Evolutionary conservation across 2,113 vertebrate species (phyloP).

Genomic region (Arothron firmamentum): DNA sequence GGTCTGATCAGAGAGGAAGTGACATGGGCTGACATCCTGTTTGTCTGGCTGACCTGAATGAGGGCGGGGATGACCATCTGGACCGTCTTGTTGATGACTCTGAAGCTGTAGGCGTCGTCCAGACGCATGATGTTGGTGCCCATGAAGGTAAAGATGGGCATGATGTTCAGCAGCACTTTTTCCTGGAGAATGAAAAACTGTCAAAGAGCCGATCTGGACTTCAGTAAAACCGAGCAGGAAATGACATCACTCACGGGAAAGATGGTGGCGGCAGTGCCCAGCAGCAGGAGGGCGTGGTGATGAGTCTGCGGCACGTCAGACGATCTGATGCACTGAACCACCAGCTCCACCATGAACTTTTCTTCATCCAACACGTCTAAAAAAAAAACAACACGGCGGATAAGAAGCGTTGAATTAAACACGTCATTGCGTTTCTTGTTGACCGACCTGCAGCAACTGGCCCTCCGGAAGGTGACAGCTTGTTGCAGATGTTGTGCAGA

Average conservation of each 20-base stretch:
- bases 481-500: conserved; percentile 85
- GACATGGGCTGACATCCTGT: too few relatives aligned
- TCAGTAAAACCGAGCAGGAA: not conserved
- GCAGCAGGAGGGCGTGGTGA: conserved; percentile 90
- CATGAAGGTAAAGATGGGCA: conserved; percentile 99
- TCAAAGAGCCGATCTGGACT: not conserved
- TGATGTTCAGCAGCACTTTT: conserved; percentile 97
- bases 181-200: conserved; percentile 72
- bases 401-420: not conserved
- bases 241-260: conserved; percentile 80
- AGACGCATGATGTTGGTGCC: conserved; percentile 91
- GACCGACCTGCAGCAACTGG: conserved; percentile 1
- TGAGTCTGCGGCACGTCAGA: conserved; percentile 94
- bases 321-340: conserved; percentile 88
- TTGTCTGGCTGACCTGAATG: conserved; percentile 77
- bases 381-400: not conserved
- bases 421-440: not conserved
- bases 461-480: conserved; percentile 75
- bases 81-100: conserved; percentile 93
- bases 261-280: conserved; percentile 84
- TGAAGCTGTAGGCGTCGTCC: conserved; percentile 94
- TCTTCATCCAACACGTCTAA: conserved; percentile 87
- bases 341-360: conserved; percentile 91
- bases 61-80: conserved; percentile 93
- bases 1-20: too few relatives aligned